A percentile compares a stretch with the other conserved stretches of the same genome.
Conservation (phyloP, 2,888 invertebrate genomes). For the Meiosimyza platycephala region DNA sequence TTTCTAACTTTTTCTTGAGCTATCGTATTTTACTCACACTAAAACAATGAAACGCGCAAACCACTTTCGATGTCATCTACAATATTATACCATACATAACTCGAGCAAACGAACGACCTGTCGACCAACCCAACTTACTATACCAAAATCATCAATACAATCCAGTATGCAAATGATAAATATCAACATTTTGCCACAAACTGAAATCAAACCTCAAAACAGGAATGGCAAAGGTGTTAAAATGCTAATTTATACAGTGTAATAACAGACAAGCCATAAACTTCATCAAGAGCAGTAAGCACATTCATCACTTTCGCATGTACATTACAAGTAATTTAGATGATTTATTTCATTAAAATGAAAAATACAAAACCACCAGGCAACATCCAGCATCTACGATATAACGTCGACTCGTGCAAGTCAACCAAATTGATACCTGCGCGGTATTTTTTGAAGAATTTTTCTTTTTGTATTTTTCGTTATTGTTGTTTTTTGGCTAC, state of each 20-base stretch:
- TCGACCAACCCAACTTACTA: neutral
- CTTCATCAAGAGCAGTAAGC: neutral
- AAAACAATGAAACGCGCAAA: too few relatives aligned
- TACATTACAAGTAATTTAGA: neutral
- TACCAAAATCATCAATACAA: neutral
- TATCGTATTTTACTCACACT: too few relatives aligned
- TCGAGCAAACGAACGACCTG: neutral
- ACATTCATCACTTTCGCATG: neutral
- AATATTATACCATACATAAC: neutral
- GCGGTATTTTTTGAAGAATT: too few relatives aligned
- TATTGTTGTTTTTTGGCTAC: neutral
- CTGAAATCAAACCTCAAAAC: neutral
- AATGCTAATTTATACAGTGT: neutral
- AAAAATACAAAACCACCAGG: too few relatives aligned
- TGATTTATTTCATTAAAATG: neutral
- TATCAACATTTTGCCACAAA: conserved; percentile 1
- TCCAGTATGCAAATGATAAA: neutral
- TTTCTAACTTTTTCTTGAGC: too few relatives aligned
- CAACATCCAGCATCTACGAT: too few relatives aligned
- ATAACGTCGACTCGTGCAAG: too few relatives aligned
- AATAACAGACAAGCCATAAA: neutral
- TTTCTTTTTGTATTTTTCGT: neutral
- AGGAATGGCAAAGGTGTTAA: neutral
- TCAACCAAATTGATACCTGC: too few relatives aligned
- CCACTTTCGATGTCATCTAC: too few relatives aligned